phyloP scores from a whole-genome alignment of 2,113 vertebrate species.

The Chaenogobius annularis region DNA sequence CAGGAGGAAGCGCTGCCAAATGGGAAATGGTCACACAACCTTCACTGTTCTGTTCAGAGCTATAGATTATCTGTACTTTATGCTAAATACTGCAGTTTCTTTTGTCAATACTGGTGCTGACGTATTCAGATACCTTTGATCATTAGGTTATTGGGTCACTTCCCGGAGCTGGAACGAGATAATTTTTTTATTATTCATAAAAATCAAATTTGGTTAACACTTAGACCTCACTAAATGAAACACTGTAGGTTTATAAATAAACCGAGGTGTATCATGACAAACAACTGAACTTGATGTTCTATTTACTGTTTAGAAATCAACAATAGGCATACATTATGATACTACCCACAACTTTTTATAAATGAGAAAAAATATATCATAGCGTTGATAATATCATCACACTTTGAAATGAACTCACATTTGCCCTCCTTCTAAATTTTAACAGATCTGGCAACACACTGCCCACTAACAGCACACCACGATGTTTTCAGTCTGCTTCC shows the following conservation, averaged over 20 bases:
- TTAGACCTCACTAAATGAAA: background rate
- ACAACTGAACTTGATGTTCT: background rate
- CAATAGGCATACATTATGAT: background rate
- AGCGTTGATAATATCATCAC: background rate
- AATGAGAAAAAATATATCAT: background rate
- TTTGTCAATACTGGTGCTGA: background rate
- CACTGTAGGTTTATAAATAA: background rate
- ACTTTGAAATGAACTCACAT: background rate
- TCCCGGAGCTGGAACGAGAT: conserved; percentile 17
- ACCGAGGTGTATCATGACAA: background rate
- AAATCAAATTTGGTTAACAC: background rate
- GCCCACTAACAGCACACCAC: conserved; percentile 8
- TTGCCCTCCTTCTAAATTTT: background rate
- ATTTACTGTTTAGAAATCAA: background rate
- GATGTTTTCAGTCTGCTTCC: conserved; percentile 17
- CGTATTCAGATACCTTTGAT: conserved; percentile 22
- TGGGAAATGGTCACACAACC: background rate
- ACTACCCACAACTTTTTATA: too few species aligned
- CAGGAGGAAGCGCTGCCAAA: background rate
- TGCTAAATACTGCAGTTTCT: conserved; percentile 10
- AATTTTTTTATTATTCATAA: background rate
- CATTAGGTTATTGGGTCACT: conserved; percentile 15
- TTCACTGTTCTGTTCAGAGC: background rate
- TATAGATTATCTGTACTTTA: background rate
- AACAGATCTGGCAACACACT: conserved; percentile 38